Conservation (phyloP, 1,140 invertebrate species). For the Chelonus insularis region DNA sequence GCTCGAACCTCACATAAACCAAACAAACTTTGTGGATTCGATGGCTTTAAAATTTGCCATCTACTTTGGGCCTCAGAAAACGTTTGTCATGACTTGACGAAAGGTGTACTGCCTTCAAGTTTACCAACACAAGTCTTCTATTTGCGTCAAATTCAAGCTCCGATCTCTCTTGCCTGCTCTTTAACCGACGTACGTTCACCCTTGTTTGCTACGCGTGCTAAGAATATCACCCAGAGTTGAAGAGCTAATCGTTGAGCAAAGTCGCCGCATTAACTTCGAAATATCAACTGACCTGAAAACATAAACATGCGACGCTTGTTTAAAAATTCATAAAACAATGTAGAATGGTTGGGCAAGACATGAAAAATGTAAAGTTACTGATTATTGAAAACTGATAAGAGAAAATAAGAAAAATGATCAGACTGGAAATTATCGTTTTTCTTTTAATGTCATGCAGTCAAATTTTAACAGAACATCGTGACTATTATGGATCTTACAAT, state of each 20-base stretch:
- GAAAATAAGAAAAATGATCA: conserved; percentile 49
- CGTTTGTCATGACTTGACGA: conserved; percentile 4
- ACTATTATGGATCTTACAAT: conserved; percentile 39
- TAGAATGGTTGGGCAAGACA: too few species aligned
- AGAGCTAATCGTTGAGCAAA: background rate
- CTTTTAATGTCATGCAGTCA: conserved; percentile 47
- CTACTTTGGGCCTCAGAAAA: background rate
- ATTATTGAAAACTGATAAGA: background rate
- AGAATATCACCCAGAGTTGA: conserved; percentile 16
- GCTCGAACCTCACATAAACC: background rate
- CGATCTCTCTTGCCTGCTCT: background rate
- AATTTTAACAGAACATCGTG: conserved; percentile 48
- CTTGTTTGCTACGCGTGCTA: conserved; percentile 34
- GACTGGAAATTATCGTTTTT: conserved; percentile 45
- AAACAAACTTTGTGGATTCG: background rate
- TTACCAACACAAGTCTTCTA: conserved; percentile 13
- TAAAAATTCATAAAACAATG: too few species aligned
- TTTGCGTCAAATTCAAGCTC: conserved; percentile 9
- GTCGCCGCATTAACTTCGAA: conserved; percentile 13
- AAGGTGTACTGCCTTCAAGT: background rate
- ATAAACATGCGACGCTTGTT: background rate
- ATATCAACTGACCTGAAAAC: conserved; percentile 21
- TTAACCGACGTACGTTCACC: conserved; percentile 43
- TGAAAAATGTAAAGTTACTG: background rate
- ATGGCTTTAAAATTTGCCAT: conserved; percentile 5